These are phyloP conservation scores for Chiridota heheva DNA, from an alignment of 35 echinoderm and acorn worm genomes.

Conservation along the genomic window DNA sequence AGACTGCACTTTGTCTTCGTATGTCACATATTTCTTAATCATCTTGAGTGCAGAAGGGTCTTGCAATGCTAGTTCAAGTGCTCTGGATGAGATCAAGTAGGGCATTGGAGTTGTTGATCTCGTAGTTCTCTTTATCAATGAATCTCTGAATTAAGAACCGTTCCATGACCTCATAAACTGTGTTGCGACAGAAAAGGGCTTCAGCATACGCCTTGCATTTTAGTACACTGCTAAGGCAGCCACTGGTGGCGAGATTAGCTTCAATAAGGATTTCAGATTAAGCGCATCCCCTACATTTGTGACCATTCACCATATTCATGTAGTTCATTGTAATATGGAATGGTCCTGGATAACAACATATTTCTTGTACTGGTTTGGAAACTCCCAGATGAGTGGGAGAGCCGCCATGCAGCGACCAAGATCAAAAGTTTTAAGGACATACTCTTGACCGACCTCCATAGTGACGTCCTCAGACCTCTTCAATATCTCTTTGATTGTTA, in stretches of 20 bases:
- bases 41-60: background rate
- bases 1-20: background rate
- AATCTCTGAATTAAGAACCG: background rate
- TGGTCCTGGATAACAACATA: slow-evolving; percentile 58
- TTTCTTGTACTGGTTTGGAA: slow-evolving; percentile 35
- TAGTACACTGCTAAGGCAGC: slow-evolving; percentile 29
- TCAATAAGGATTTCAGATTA: slow-evolving; percentile 48
- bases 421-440: slow-evolving; percentile 71
- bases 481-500: slow-evolving; percentile 46
- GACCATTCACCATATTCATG: no score
- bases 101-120: no score
- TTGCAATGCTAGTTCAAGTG: background rate
- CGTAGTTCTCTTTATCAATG: background rate
- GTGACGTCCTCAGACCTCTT: slow-evolving; percentile 40
- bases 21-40: no score
- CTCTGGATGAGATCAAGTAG: no score
- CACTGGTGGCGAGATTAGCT: slow-evolving; percentile 37
- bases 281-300: background rate
- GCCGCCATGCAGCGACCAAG: slow-evolving; percentile 75
- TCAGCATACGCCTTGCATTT: slow-evolving; percentile 48
- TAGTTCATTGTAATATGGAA: no score
- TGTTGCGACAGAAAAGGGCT: slow-evolving; percentile 57
- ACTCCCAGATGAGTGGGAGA: slow-evolving; percentile 53
- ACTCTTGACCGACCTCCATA: slow-evolving; percentile 70
- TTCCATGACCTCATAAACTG: slow-evolving; percentile 50